These are phyloP conservation scores for Carlito syrichta DNA, from an alignment of 2,113 vertebrate genomes.

Conservation along the genomic window DNA sequence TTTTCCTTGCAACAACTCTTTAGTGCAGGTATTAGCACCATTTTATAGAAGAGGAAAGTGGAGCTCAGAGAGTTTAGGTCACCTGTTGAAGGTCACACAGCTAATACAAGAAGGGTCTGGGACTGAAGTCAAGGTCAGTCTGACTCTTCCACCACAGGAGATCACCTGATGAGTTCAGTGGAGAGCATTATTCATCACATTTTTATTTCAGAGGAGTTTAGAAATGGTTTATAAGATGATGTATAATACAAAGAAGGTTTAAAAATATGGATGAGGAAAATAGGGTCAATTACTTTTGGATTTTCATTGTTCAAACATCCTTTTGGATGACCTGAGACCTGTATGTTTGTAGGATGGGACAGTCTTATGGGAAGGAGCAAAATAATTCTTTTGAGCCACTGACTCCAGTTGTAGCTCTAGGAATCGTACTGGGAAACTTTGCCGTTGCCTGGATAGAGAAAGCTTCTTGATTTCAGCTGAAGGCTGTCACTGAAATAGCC, in stretches of 20 bases:
- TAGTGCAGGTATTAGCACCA: background rate
- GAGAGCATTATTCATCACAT: background rate
- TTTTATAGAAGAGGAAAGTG: background rate
- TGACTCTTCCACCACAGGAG: background rate
- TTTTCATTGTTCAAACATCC: background rate
- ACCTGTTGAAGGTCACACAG: background rate
- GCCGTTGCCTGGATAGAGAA: background rate
- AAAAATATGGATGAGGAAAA: background rate
- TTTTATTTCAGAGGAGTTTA: background rate
- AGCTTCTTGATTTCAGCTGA: background rate
- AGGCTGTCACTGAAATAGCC: background rate
- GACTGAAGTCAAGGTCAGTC: background rate
- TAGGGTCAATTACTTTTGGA: background rate
- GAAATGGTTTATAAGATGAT: background rate
- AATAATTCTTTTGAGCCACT: background rate
- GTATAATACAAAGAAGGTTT: background rate
- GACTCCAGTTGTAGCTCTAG: background rate
- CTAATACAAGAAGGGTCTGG: background rate
- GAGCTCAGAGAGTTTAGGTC: background rate
- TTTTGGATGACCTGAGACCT: background rate
- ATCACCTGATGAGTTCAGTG: background rate
- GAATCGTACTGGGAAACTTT: background rate
- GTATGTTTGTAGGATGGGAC: background rate
- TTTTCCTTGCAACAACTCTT: background rate
- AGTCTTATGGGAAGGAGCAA: background rate